Evolutionary conservation across 2,113 vertebrate genomes (phyloP).

Genomic region (Lates calcarifer): DNA sequence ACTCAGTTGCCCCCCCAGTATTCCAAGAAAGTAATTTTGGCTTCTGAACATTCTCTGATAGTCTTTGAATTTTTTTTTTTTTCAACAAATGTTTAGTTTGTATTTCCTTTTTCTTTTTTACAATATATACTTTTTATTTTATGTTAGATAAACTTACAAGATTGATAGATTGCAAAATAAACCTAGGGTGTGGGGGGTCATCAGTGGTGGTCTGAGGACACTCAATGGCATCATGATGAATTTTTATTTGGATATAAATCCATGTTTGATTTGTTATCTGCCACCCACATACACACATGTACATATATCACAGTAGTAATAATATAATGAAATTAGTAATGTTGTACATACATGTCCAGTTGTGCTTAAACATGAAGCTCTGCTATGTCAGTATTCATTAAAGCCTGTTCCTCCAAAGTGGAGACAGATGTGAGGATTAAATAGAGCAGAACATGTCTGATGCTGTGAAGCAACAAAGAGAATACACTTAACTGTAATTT

Average conservation of each 20-base stretch:
- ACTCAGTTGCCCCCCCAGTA: no score
- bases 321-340: no score
- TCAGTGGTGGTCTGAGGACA: background rate
- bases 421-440: slow-evolving; percentile 73
- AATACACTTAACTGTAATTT: slow-evolving; percentile 63
- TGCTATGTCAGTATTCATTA: slow-evolving; percentile 1
- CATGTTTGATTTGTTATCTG: background rate
- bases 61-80: background rate
- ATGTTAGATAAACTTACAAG: background rate
- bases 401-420: slow-evolving; percentile 50
- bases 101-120: background rate
- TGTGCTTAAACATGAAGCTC: slow-evolving; percentile 9
- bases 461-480: slow-evolving; percentile 59
- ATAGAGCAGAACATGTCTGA: slow-evolving; percentile 66
- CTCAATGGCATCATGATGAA: background rate
- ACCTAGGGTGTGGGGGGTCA: background rate
- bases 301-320: background rate
- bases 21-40: no score
- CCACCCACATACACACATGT: background rate
- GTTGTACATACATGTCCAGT: background rate
- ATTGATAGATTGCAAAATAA: no score
- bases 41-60: no score
- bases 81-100: background rate
- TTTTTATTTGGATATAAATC: background rate
- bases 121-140: background rate